Base-by-base conservation (phyloP, 2,797 vertebrate species). In the Nannoperca obscura region DNA sequence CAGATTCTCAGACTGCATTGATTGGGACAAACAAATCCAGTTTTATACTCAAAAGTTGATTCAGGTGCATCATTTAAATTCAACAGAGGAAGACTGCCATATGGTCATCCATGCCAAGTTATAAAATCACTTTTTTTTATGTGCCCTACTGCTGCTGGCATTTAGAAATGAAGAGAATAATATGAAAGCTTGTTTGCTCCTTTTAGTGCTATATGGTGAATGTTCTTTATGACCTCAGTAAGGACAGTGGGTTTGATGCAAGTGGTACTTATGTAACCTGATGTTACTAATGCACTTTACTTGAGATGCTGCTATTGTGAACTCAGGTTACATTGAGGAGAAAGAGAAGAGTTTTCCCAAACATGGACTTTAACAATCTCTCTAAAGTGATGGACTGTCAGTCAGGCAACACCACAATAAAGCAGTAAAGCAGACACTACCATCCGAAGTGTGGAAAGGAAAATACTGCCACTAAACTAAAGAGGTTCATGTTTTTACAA, bases 1-100 rank as follows among this genome's bases (percentile, higher is more conserved):
- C 80, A 81, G 74, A 86, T 84, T 80, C 78, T 87, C 80, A 81
- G 67, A 79, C 71, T n/a, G 70, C 85, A 90, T 86, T 80, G 86
- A 91, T 86, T 82, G 77, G 69, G 66, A 84, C 82, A 86, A 90
- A 86, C 86, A 83, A 88, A 88, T 90, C 78, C 40, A 87, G 84
- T 92, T 87, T 81, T 71, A 84, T 83, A 70, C 82, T 86, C 67
- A 74, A 88, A 81, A 84, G 83, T 86, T 83, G 86, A 89, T 85
- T 90, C 83, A 85, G 90, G 76, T 91, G 88, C 81, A 64, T 87
- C 82, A 83, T 89, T 86, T 78, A 84, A 82, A 90, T 84, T 83
- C 82, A 78, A 34, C 68, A 38, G 59, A 67, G 58, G 76, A 57
- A 79, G 52, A 71, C 74, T 11, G 54, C 80, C 88, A 87, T 90